Conservation (phyloP, 2,888 invertebrate species). For the Dicranocentrus wangi region DNA sequence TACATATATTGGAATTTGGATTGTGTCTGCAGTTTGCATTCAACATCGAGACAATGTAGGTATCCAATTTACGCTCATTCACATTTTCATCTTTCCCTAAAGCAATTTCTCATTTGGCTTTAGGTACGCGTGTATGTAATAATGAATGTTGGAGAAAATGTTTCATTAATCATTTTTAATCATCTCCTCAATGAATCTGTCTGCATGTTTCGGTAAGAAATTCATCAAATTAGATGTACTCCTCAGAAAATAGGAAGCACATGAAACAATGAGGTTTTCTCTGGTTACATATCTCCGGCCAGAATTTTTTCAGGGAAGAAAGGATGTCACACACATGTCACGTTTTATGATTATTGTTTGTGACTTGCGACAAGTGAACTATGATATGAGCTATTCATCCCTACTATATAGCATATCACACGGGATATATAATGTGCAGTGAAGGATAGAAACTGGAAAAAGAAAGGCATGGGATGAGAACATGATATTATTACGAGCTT, state of each 20-base stretch:
- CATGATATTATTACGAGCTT: conserved; percentile 9
- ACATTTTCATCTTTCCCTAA: too few relatives aligned
- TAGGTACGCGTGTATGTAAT: too few relatives aligned
- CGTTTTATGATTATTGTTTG: conserved; percentile 13
- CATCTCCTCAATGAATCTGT: conserved; percentile 32
- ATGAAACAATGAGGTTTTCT: too few relatives aligned
- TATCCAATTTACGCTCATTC: background rate
- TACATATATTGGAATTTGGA: too few relatives aligned
- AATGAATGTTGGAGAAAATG: too few relatives aligned
- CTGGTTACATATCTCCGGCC: too few relatives aligned
- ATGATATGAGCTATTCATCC: conserved; percentile 10
- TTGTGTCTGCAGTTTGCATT: too few relatives aligned
- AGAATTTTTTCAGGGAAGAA: too few relatives aligned
- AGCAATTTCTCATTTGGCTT: too few relatives aligned
- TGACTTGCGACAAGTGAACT: conserved; percentile 40
- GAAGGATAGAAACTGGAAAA: background rate
- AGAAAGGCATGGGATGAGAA: conserved; percentile 6
- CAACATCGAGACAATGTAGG: too few relatives aligned
- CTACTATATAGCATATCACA: background rate
- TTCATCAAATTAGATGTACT: too few relatives aligned
- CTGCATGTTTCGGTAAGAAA: conserved; percentile 15
- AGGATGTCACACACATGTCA: background rate
- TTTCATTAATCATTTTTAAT: conserved; percentile 58
- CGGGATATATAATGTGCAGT: background rate
- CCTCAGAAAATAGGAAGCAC: too few relatives aligned